Conservation (phyloP, 2,888 invertebrate genomes). For the Thymelicus acteon region DNA sequence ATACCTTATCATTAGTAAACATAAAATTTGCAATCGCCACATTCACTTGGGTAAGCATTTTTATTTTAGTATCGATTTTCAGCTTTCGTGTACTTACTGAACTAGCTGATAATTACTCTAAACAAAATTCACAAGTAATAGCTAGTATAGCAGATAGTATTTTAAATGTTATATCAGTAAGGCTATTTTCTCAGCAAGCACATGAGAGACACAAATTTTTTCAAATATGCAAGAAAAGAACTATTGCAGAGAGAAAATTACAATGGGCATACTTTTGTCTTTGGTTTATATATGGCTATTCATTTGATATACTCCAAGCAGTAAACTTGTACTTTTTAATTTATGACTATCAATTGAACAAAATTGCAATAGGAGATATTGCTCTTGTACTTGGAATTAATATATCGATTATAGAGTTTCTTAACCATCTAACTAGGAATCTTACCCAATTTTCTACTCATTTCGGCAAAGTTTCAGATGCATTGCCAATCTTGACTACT, state of each 20-base stretch:
- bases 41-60: not conserved
- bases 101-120: not conserved
- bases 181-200: not conserved
- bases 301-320: slow-evolving; percentile 1
- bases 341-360: not conserved
- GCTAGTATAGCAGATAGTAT: not conserved
- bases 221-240: not conserved
- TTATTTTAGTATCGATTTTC: not conserved
- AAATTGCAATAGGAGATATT: not conserved
- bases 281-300: slow-evolving; percentile 1
- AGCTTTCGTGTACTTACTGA: not conserved
- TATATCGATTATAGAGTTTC: slow-evolving; percentile 1
- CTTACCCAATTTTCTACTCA: slow-evolving; percentile 1
- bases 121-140: not conserved
- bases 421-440: slow-evolving; percentile 1
- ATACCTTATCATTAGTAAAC: not conserved
- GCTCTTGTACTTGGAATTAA: slow-evolving; percentile 1
- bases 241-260: not conserved
- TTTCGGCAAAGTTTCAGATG: slow-evolving; percentile 1
- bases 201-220: not conserved
- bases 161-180: slow-evolving; percentile 1
- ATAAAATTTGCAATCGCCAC: not conserved
- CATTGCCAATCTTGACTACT: not conserved
- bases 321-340: not conserved
- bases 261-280: not conserved